These are phyloP conservation scores for Amphipoea lucens DNA, from an alignment of 2,888 invertebrate genomes.

Conservation along the genomic window DNA sequence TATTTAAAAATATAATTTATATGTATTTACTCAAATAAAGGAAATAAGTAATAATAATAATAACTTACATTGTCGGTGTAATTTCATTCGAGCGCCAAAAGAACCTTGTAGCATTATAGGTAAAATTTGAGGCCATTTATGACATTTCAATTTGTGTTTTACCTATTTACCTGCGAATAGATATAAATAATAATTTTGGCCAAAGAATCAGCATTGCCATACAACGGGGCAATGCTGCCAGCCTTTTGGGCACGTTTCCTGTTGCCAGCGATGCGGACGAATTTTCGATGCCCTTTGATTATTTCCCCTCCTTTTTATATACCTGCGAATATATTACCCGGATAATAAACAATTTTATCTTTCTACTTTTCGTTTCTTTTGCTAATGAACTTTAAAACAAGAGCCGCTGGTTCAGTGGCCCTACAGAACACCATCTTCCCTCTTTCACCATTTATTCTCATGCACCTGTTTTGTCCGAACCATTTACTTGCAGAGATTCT, in stretches of 20 bases:
- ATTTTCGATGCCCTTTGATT: too few relatives aligned
- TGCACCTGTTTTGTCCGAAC: conserved; percentile 34
- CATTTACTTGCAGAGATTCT: conserved; percentile 29
- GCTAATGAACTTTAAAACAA: not conserved
- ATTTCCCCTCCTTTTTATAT: too few relatives aligned
- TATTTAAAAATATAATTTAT: too few relatives aligned
- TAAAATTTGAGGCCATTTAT: not conserved
- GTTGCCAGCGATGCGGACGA: too few relatives aligned
- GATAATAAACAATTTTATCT: not conserved
- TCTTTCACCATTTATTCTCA: conserved; percentile 39
- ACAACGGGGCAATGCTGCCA: too few relatives aligned
- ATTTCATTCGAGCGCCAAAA: not conserved
- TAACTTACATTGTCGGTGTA: too few relatives aligned
- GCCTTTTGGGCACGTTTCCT: too few relatives aligned
- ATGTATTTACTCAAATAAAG: too few relatives aligned
- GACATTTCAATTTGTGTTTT: not conserved
- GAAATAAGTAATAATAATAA: too few relatives aligned
- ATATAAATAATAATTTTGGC: too few relatives aligned
- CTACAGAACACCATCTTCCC: conserved; percentile 15
- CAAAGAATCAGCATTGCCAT: too few relatives aligned
- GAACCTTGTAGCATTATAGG: not conserved
- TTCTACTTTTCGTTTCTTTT: not conserved
- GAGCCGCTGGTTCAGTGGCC: not conserved
- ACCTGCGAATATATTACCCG: not conserved
- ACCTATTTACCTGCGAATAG: not conserved